phyloP scores from a whole-genome alignment of 2,888 invertebrate species.

The Caenorhabditis wallacei region DNA sequence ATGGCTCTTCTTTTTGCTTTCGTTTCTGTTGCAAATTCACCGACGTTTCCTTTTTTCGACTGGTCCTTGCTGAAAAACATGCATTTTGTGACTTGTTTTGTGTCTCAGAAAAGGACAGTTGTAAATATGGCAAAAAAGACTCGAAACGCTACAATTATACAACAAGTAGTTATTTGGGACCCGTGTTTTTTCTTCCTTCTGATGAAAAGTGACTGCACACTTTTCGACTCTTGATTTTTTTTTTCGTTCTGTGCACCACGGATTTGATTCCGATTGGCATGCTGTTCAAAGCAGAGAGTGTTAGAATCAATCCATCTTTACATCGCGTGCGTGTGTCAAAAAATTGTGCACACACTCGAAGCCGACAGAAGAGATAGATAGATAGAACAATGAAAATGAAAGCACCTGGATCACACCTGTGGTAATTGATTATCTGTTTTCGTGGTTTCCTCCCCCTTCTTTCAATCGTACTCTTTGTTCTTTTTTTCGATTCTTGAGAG shows the following conservation, averaged over 20 bases:
- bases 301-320: constrained; percentile 64
- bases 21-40: constrained; percentile 40
- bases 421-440: constrained; percentile 66
- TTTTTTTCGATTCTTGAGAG: constrained; percentile 3
- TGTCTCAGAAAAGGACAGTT: constrained; percentile 46
- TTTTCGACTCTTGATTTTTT: constrained; percentile 31
- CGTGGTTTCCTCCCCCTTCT: constrained; percentile 56
- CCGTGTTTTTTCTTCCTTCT: constrained; percentile 27
- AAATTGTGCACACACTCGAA: constrained; percentile 47
- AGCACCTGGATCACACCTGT: constrained; percentile 62
- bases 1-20: constrained; percentile 16
- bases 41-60: constrained; percentile 16
- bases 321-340: constrained; percentile 64
- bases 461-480: constrained; percentile 57
- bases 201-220: constrained; percentile 16
- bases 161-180: constrained; percentile 38
- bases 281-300: constrained; percentile 60
- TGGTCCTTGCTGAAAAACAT: constrained; percentile 41
- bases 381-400: constrained; percentile 58
- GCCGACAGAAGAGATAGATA: constrained; percentile 49
- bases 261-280: constrained; percentile 52
- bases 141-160: constrained; percentile 57
- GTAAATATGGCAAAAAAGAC: constrained; percentile 47
- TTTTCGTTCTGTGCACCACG: constrained; percentile 1
- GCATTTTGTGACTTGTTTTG: constrained; percentile 61